Conservation (phyloP, 2,888 invertebrate genomes). For the Chydorus sphaericus region DNA sequence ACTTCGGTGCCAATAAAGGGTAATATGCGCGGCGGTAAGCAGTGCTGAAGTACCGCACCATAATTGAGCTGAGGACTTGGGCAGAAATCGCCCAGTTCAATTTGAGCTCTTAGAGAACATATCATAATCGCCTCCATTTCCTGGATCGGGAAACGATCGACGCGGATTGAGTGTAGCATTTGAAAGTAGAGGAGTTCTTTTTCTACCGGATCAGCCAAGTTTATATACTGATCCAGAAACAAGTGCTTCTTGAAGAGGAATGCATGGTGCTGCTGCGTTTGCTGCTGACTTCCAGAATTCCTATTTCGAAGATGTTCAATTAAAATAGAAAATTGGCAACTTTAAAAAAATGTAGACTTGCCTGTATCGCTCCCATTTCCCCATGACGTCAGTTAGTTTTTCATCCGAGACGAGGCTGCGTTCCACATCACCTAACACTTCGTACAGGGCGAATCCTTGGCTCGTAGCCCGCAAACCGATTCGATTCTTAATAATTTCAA, state of each 20-base stretch:
- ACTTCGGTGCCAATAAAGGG: slow-evolving; percentile 63
- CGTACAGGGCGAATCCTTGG: slow-evolving; percentile 81
- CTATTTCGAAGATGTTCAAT: no score
- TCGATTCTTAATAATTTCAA: slow-evolving; percentile 72
- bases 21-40: slow-evolving; percentile 67
- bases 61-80: slow-evolving; percentile 45
- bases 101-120: slow-evolving; percentile 81
- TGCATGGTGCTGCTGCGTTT: slow-evolving; percentile 37
- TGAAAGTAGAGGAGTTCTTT: slow-evolving; percentile 89
- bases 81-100: slow-evolving; percentile 80
- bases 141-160: slow-evolving; percentile 80
- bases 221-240: slow-evolving; percentile 62
- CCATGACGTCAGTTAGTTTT: slow-evolving; percentile 85
- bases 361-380: slow-evolving; percentile 83
- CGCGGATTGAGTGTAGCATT: slow-evolving; percentile 73
- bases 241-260: slow-evolving; percentile 69
- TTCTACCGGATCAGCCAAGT: slow-evolving; percentile 70
- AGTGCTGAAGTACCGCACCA: slow-evolving; percentile 52
- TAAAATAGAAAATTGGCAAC: not conserved
- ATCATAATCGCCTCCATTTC: slow-evolving; percentile 94
- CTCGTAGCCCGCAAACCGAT: slow-evolving; percentile 68
- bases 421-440: slow-evolving; percentile 74
- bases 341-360: not conserved
- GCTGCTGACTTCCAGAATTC: slow-evolving; percentile 20
- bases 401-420: slow-evolving; percentile 65